A percentile compares a stretch with the other conserved stretches of the same genome.
Conservation (phyloP, 1,140 invertebrate genomes). For the Magallana angulata region DNA sequence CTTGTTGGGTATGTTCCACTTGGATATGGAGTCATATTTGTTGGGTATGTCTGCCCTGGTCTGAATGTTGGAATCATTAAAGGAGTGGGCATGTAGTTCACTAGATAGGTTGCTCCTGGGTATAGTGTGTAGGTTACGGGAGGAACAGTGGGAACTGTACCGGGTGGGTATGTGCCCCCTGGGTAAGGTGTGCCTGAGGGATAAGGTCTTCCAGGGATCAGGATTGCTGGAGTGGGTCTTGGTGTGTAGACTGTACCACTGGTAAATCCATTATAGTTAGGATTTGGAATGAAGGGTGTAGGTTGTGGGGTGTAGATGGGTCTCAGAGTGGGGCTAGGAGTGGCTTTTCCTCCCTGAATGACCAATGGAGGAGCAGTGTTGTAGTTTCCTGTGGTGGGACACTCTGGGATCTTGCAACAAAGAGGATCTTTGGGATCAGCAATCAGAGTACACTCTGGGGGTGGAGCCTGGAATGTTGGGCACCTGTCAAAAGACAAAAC, state of each 20-base stretch:
- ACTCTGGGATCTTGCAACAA: constrained; percentile 68
- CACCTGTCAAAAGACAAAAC: constrained; percentile 59
- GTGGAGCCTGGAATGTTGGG: constrained; percentile 60
- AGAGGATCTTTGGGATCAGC: constrained; percentile 69
- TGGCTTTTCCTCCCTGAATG: constrained; percentile 22
- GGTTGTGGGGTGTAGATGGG: constrained; percentile 10
- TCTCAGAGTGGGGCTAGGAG: constrained; percentile 32
- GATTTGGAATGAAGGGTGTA: not conserved
- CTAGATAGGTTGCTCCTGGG: constrained; percentile 28
- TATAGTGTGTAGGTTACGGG: constrained; percentile 35
- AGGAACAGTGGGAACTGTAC: constrained; percentile 33
- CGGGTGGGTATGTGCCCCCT: constrained; percentile 29
- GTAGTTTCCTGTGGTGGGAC: constrained; percentile 45
- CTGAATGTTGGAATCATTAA: constrained; percentile 22
- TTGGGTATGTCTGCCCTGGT: constrained; percentile 38
- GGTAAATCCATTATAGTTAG: constrained; percentile 17
- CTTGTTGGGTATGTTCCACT: constrained; percentile 39
- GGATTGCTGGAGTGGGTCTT: constrained; percentile 31
- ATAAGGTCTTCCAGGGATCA: constrained; percentile 41
- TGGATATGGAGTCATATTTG: constrained; percentile 55
- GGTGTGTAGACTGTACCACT: not conserved
- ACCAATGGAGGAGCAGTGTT: constrained; percentile 38
- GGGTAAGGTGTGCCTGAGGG: constrained; percentile 15
- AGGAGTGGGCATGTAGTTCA: constrained; percentile 29
- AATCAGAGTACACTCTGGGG: constrained; percentile 61